phyloP scores from a whole-genome alignment of 2,888 invertebrate genomes.

The Acanthosepion esculentum region DNA sequence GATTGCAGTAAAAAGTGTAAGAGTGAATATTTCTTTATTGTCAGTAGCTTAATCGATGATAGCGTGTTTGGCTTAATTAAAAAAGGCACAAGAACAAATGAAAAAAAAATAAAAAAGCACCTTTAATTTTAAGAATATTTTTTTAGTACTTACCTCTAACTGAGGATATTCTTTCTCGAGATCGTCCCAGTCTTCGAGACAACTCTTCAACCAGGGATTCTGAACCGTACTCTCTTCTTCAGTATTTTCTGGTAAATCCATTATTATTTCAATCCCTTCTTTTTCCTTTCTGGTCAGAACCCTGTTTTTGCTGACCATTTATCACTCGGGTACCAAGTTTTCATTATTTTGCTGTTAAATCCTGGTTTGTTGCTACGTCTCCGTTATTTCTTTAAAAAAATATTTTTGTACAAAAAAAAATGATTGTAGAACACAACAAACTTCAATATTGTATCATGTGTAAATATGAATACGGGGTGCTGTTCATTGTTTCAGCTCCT shows the following conservation, averaged over 20 bases:
- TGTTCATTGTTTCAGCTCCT: not conserved
- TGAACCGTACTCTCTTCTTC: constrained; percentile 47
- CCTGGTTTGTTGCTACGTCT: not conserved
- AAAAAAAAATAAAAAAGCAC: too few species aligned
- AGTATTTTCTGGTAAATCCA: not conserved
- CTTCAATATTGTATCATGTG: not conserved
- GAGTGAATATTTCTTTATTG: too few species aligned
- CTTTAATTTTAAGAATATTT: too few species aligned
- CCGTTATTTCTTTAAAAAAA: not conserved
- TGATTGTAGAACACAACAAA: not conserved
- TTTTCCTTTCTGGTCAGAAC: not conserved
- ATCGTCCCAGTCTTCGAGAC: constrained; percentile 70
- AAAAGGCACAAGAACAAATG: too few species aligned
- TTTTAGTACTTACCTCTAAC: constrained; percentile 63
- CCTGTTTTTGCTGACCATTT: not conserved
- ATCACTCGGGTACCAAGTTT: not conserved
- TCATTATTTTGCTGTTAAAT: not conserved
- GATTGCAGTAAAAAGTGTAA: too few species aligned
- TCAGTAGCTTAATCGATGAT: too few species aligned
- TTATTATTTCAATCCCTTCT: not conserved
- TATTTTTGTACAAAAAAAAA: not conserved
- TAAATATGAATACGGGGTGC: not conserved
- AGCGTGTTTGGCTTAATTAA: too few species aligned
- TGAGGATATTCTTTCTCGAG: constrained; percentile 68
- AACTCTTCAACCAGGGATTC: constrained; percentile 51